These are phyloP conservation scores for Semicossyphus pulcher DNA, from an alignment of 2,113 vertebrate species.

Conservation along the genomic window DNA sequence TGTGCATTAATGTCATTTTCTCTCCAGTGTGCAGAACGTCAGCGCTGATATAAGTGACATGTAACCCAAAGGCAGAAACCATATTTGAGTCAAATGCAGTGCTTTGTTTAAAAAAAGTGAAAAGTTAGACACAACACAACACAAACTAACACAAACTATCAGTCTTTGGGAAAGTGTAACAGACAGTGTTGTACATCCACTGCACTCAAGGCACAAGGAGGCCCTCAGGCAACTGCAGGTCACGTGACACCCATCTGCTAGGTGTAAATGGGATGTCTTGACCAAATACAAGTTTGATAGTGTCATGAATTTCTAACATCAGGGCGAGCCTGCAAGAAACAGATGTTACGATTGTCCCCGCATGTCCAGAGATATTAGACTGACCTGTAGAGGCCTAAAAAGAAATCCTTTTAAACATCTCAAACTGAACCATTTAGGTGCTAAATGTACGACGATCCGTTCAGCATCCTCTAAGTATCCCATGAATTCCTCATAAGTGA, in stretches of 20 bases:
- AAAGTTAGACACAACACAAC: too few relatives aligned
- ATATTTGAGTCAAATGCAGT: not conserved
- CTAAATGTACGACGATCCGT: fast-evolving
- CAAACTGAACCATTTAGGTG: not conserved
- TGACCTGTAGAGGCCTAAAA: slow-evolving; percentile 15
- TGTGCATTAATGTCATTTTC: slow-evolving; percentile 6
- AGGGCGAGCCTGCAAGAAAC: slow-evolving; percentile 29
- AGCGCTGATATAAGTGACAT: not conserved
- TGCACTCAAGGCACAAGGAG: slow-evolving; percentile 19
- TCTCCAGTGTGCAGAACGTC: not conserved
- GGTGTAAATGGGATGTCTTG: slow-evolving; percentile 51
- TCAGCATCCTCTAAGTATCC: not conserved
- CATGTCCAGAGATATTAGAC: slow-evolving; percentile 17
- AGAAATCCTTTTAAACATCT: not conserved
- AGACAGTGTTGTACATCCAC: slow-evolving; percentile 19
- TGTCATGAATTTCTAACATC: slow-evolving; percentile 58
- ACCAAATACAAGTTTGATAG: slow-evolving; percentile 51
- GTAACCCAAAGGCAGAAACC: not conserved
- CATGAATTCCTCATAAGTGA: not conserved
- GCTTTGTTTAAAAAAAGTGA: slow-evolving; percentile 2
- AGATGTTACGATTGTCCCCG: slow-evolving; percentile 6
- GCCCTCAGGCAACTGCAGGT: slow-evolving; percentile 30
- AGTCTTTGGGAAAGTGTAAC: slow-evolving; percentile 9
- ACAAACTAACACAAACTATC: too few relatives aligned
- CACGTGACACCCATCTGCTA: slow-evolving; percentile 10